Conservation (phyloP, 2,113 vertebrate genomes). For the Leptobrachium ailaonicum region DNA sequence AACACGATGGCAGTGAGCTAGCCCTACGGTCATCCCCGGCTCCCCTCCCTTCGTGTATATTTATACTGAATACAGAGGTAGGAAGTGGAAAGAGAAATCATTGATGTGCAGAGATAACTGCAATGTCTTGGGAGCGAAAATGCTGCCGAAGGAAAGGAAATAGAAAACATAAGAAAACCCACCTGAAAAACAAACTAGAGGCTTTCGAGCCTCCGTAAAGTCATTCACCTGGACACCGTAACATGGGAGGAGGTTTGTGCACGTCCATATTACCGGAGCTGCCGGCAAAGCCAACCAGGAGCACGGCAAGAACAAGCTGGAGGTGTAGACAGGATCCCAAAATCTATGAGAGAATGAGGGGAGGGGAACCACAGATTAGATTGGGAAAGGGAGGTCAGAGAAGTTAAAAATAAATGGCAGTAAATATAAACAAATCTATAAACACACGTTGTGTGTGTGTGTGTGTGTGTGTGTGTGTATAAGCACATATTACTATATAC, state of each 20-base stretch:
- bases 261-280: slow-evolving; percentile 58
- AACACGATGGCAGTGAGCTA: neutral
- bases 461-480: no score
- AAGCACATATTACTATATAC: no score
- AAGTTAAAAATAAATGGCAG: neutral
- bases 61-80: slow-evolving; percentile 4
- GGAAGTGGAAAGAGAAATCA: neutral
- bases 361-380: slow-evolving; percentile 33
- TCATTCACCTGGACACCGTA: slow-evolving; percentile 51
- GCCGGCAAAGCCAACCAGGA: neutral
- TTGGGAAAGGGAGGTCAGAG: slow-evolving; percentile 34
- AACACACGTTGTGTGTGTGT: no score
- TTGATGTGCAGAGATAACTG: neutral
- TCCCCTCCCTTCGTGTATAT: neutral
- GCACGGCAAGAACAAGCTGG: slow-evolving; percentile 5
- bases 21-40: neutral
- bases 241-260: slow-evolving; percentile 55
- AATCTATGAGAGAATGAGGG: slow-evolving; percentile 41
- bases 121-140: slow-evolving; percentile 3
- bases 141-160: slow-evolving; percentile 53
- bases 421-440: no score
- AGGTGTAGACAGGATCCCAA: slow-evolving; percentile 61
- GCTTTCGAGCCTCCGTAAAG: slow-evolving; percentile 55
- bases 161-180: slow-evolving; percentile 62
- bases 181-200: slow-evolving; percentile 67